A percentile compares a stretch with the other conserved stretches of the same genome.
Evolutionary conservation across 2,888 invertebrate genomes (phyloP).

Genomic region (Clusia tigrina): DNA sequence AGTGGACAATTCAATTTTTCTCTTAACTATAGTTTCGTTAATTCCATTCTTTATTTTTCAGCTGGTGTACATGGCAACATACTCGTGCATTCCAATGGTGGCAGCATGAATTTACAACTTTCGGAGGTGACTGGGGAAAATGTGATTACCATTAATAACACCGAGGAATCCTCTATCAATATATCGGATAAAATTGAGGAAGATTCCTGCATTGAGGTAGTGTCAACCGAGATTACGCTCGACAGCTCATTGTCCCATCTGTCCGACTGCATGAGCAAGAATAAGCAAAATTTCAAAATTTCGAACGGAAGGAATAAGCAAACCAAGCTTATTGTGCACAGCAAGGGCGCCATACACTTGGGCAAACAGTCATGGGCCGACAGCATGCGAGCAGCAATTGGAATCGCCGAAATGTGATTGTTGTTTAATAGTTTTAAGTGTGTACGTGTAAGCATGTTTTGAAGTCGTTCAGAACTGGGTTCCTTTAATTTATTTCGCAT

Average conservation of each 20-base stretch:
- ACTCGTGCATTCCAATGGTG: slow-evolving; percentile 53
- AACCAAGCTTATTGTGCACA: slow-evolving; percentile 46
- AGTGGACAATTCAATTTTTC: too few relatives aligned
- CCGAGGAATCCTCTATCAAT: slow-evolving; percentile 51
- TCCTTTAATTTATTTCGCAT: too few relatives aligned
- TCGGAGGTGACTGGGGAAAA: slow-evolving; percentile 58
- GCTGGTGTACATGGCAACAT: slow-evolving; percentile 62
- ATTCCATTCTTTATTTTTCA: slow-evolving; percentile 31
- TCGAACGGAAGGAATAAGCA: slow-evolving; percentile 42
- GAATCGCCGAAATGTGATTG: neutral
- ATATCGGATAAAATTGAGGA: slow-evolving; percentile 60
- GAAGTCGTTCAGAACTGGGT: too few relatives aligned
- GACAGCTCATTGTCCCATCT: slow-evolving; percentile 51
- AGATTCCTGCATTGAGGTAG: slow-evolving; percentile 48
- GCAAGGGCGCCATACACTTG: slow-evolving; percentile 50
- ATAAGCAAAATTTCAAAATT: slow-evolving; percentile 47
- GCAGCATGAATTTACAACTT: slow-evolving; percentile 56
- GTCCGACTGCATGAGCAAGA: slow-evolving; percentile 44
- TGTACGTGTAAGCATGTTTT: too few relatives aligned
- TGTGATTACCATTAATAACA: slow-evolving; percentile 48
- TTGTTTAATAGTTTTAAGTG: too few relatives aligned
- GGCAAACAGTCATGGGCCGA: slow-evolving; percentile 63
- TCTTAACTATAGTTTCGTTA: neutral
- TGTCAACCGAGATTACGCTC: slow-evolving; percentile 47
- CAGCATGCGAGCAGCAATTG: slow-evolving; percentile 43